These are phyloP conservation scores for Leistus spinibarbis DNA, from an alignment of 2,888 invertebrate species.

Conservation along the genomic window DNA sequence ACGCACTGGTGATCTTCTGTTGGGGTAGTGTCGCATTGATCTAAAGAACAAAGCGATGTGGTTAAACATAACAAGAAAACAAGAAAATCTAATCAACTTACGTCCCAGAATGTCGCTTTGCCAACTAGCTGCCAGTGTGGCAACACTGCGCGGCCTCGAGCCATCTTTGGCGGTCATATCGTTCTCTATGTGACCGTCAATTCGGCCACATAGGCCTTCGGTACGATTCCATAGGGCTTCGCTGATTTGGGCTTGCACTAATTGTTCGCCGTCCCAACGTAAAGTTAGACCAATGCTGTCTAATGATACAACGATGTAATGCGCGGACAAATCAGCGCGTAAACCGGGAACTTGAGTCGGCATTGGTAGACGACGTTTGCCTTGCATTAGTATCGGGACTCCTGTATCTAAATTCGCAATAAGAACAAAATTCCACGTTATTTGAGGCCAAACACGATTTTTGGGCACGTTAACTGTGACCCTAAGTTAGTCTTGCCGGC, in stretches of 20 bases:
- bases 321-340: constrained; percentile 73
- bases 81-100: constrained; percentile 44
- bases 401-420: background rate
- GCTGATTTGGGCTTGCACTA: constrained; percentile 62
- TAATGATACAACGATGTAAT: constrained; percentile 70
- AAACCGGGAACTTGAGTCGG: constrained; percentile 77
- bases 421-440: background rate
- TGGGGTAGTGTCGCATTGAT: constrained; percentile 63
- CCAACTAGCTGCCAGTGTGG: constrained; percentile 66
- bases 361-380: constrained; percentile 53
- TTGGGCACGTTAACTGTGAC: no score
- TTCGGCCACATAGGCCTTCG: constrained; percentile 79
- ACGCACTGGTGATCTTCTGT: constrained; percentile 61
- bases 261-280: constrained; percentile 74
- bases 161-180: constrained; percentile 72
- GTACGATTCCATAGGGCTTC: constrained; percentile 78
- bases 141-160: constrained; percentile 55
- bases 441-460: no score
- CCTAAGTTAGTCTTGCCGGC: no score
- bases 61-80: background rate
- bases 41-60: constrained; percentile 51
- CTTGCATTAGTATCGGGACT: background rate
- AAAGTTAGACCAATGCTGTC: constrained; percentile 71
- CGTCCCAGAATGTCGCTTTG: constrained; percentile 57
- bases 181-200: constrained; percentile 73